Evolutionary conservation across 2,113 vertebrate species (phyloP), one percentile per base, ranked within the genome.

Genomic region (Semicossyphus pulcher): DNA sequence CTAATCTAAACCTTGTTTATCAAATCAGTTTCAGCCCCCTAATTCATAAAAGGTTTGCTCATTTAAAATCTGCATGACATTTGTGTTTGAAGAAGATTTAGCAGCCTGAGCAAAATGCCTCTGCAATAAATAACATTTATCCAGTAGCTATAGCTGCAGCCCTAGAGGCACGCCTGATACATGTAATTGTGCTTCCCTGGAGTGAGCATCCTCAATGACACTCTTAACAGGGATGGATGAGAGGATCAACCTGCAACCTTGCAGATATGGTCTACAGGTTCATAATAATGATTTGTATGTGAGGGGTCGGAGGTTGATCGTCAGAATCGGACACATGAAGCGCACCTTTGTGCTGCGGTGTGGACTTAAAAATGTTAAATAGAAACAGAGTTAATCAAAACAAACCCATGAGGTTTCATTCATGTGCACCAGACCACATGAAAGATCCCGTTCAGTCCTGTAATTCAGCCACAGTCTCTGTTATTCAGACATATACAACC

Each of bases 191-290:
- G 26, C 34, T 36, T 58, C 23, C 29, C 44, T 7, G 10, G 34
- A 37, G 34, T 18, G 61, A 49, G 54, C 42, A 9, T 65, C 45
- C 18, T 61, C 67, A 78, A 16, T 71, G 70, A 78, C 60, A 54
- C 45, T 42, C 56, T 7, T 64, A 68, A 51, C 47, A 37, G 56
- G 48, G 63, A 78, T 64, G 72, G 66, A 80, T 72, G 76, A 77
- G 37, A 52, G 31, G 25, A 34, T 48, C 48, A 65, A 56, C 37
- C 61, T 72, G 81, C 75, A 72, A 31, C 68, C 58, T 62, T 72
- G 56, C 39, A 84, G 64, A 77, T 78, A 68, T 54, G 36, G 36
- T 57, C 66, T 42, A 72, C 28, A 54, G 63, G 18, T 76, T 79
- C 29, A 58, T 37, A 20, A 49, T 28, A 71, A 70, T 60, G 63